Evolutionary conservation across 2,797 vertebrate genomes (phyloP).

Genomic region (Columba guinea): DNA sequence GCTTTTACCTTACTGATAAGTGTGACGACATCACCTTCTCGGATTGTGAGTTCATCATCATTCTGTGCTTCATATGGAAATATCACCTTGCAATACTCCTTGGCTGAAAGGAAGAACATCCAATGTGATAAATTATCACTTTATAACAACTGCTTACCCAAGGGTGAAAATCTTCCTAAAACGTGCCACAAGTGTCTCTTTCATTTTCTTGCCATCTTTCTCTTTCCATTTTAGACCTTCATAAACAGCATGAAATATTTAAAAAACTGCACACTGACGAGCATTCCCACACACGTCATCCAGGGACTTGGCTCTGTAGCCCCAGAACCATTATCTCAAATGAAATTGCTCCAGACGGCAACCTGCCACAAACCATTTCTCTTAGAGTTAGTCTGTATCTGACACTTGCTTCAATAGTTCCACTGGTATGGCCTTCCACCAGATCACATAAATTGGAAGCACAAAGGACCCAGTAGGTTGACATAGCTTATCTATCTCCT

Average conservation of each 20-base stretch:
- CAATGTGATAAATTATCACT: background rate
- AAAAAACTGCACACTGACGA: background rate
- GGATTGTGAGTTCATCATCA: slow-evolving; percentile 94
- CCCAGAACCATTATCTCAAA: background rate
- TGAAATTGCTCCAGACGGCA: background rate
- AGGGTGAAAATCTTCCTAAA: slow-evolving; percentile 53
- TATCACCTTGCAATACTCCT: slow-evolving; percentile 96
- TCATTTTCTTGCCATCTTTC: background rate
- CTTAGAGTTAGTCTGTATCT: background rate
- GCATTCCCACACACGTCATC: background rate
- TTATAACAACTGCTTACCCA: background rate
- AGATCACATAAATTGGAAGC: background rate
- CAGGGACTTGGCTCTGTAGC: background rate
- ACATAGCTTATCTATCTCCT: background rate
- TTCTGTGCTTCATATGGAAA: slow-evolving; percentile 97
- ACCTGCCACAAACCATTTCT: background rate
- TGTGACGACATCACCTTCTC: slow-evolving; percentile 93
- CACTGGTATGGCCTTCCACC: background rate
- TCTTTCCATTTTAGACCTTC: background rate
- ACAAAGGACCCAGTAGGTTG: background rate
- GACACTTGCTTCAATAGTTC: background rate
- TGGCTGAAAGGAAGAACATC: slow-evolving; percentile 79
- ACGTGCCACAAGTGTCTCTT: background rate
- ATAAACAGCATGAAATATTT: slow-evolving; percentile 33
- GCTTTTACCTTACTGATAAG: slow-evolving; percentile 91